phyloP scores from a whole-genome alignment of 1,140 invertebrate species.

The Drosophila biarmipes region DNA sequence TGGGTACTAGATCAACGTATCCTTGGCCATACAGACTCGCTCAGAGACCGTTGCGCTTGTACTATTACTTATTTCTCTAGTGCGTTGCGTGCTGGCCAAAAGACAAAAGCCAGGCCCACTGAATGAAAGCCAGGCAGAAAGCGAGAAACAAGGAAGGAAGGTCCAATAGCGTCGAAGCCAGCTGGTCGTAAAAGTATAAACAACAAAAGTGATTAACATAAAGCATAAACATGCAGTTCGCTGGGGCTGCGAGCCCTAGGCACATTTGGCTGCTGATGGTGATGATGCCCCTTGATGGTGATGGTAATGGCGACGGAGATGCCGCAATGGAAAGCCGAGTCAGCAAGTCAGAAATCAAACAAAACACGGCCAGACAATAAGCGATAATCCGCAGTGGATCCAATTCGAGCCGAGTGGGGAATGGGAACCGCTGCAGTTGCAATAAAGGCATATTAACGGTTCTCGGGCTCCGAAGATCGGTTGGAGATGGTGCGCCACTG shows the following conservation, averaged over 20 bases:
- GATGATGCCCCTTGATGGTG: conserved; percentile 11
- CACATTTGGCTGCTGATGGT: conserved; percentile 2
- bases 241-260: conserved; percentile 21
- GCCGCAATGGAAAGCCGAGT: conserved; percentile 52
- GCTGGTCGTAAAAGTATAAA: conserved; percentile 64
- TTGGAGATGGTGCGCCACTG: conserved; percentile 1
- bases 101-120: conserved; percentile 53
- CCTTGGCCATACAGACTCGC: conserved; percentile 31
- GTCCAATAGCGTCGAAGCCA: conserved; percentile 26
- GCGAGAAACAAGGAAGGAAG: conserved; percentile 64
- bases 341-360: conserved; percentile 39
- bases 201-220: conserved; percentile 78
- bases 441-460: conserved; percentile 68
- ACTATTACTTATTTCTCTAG: conserved; percentile 27
- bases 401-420: conserved; percentile 38
- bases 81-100: conserved; percentile 48
- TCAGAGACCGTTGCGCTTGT: conserved; percentile 39
- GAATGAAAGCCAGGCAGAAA: conserved; percentile 52
- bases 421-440: conserved; percentile 34
- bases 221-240: conserved; percentile 68
- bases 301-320: conserved; percentile 30
- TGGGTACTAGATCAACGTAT: conserved; percentile 11
- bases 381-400: conserved; percentile 46
- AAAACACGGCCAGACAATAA: conserved; percentile 48
- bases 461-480: conserved; percentile 10